A percentile compares a stretch with the other conserved stretches of the same genome.
Evolutionary conservation across 2,113 vertebrate species (phyloP).

Genomic region (Aegotheles bennettii): DNA sequence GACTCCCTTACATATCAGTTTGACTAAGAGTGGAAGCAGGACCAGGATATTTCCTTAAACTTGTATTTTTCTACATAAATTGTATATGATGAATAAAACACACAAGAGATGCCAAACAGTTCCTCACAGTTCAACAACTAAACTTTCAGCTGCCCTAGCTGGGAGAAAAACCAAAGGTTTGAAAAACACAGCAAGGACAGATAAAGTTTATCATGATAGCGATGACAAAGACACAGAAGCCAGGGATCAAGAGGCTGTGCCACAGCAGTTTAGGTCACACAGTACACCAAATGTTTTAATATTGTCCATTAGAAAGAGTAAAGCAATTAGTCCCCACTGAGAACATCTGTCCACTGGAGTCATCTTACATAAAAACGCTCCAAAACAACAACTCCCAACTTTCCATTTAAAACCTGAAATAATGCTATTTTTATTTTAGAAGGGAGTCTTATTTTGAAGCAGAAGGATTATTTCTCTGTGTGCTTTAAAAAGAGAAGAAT

Average conservation of each 20-base stretch:
- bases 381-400: neutral
- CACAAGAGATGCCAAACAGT: neutral
- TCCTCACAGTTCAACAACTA: neutral
- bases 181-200: neutral
- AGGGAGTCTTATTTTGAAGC: slow-evolving; percentile 31
- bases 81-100: neutral
- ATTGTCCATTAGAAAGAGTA: neutral
- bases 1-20: neutral
- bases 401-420: slow-evolving; percentile 38
- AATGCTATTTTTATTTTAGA: slow-evolving; percentile 55
- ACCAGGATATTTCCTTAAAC: neutral
- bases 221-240: neutral
- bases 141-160: neutral
- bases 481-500: slow-evolving; percentile 45
- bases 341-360: slow-evolving; percentile 26
- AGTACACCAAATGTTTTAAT: neutral
- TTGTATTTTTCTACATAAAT: neutral
- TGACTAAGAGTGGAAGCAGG: neutral
- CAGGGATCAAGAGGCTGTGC: neutral
- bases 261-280: neutral
- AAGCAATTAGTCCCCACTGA: neutral
- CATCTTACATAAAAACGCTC: neutral
- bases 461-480: slow-evolving; percentile 27
- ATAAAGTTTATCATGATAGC: neutral
- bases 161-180: neutral